phyloP scores from a whole-genome alignment of 2,113 vertebrate genomes.

The Cynopterus brachyotis region DNA sequence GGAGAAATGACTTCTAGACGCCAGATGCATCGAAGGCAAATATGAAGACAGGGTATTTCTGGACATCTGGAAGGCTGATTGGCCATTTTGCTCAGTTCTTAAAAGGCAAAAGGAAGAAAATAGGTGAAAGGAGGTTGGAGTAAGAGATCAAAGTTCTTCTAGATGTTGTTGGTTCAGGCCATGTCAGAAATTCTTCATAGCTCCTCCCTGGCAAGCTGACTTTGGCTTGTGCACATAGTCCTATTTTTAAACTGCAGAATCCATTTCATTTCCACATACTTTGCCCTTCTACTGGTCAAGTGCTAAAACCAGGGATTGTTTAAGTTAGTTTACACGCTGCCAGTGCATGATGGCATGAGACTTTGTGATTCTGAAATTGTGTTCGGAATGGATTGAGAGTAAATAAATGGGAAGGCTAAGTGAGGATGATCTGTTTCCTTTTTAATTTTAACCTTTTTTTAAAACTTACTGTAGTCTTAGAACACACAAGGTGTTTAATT shows the following conservation, averaged over 20 bases:
- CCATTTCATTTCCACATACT: constrained; percentile 38
- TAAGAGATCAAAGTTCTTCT: constrained; percentile 69
- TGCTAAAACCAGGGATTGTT: constrained; percentile 72
- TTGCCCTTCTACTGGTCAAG: constrained; percentile 52
- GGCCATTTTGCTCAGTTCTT: constrained; percentile 73
- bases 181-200: constrained; percentile 73
- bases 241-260: constrained; percentile 70
- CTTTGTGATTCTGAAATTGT: constrained; percentile 16
- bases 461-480: background rate
- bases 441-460: background rate
- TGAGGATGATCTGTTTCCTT: background rate
- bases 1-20: constrained; percentile 75
- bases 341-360: constrained; percentile 51
- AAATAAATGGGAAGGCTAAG: background rate
- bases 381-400: background rate
- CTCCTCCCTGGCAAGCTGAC: constrained; percentile 64
- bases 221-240: constrained; percentile 48
- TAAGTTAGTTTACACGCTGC: constrained; percentile 58
- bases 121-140: constrained; percentile 73
- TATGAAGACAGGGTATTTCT: constrained; percentile 81
- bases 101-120: constrained; percentile 60
- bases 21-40: constrained; percentile 76
- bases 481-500: background rate
- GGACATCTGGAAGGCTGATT: constrained; percentile 80
- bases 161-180: constrained; percentile 77